These are phyloP conservation scores for Drosophila prostipennis DNA, from an alignment of 2,888 invertebrate species.

Conservation along the genomic window DNA sequence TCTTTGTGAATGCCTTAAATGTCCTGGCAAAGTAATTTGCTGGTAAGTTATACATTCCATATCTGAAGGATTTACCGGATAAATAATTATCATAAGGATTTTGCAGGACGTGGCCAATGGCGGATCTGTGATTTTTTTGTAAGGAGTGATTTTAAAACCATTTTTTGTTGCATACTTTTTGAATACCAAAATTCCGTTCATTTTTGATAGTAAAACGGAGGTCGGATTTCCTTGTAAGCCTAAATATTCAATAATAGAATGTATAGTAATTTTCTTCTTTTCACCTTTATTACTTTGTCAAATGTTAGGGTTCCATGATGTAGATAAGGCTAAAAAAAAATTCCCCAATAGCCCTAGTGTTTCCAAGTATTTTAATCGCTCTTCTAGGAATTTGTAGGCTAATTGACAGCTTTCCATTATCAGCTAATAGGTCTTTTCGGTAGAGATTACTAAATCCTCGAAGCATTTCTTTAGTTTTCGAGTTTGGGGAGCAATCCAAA, in stretches of 20 bases:
- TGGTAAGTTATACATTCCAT: slow-evolving; percentile 71
- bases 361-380: not conserved
- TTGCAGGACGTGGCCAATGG: too few species aligned
- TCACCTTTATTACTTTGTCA: not conserved
- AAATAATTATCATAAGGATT: too few species aligned
- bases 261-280: too few species aligned
- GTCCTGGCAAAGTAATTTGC: slow-evolving; percentile 81
- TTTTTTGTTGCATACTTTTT: too few species aligned
- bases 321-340: not conserved
- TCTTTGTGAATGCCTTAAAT: slow-evolving; percentile 80
- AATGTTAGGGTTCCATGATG: not conserved
- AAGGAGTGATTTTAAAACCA: too few species aligned
- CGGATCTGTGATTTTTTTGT: too few species aligned
- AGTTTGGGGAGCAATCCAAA: not conserved
- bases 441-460: slow-evolving; percentile 2
- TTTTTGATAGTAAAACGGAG: too few species aligned
- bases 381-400: not conserved
- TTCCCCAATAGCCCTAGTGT: not conserved
- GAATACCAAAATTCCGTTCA: too few species aligned
- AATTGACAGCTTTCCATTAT: not conserved
- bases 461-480: not conserved
- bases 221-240: too few species aligned
- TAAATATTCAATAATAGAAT: too few species aligned
- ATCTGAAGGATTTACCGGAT: too few species aligned
- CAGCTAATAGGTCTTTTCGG: slow-evolving; percentile 1